These are phyloP conservation scores for Pangasius larnaudii DNA, from an alignment of 2,797 vertebrate genomes.

Conservation along the genomic window DNA sequence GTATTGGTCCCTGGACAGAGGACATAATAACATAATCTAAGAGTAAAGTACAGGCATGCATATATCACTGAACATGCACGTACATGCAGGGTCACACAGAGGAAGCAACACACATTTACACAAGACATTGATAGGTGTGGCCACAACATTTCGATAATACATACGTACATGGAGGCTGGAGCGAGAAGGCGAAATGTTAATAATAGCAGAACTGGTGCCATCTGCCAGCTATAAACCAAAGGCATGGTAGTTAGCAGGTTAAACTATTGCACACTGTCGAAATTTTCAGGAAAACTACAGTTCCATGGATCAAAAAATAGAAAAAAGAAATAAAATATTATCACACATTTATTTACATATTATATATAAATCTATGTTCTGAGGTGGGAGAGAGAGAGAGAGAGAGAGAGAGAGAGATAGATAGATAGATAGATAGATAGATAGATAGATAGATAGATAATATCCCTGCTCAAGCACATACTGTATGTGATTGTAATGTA, in stretches of 20 bases:
- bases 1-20: background rate
- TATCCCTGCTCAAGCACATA: background rate
- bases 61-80: conserved; percentile 11
- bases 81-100: conserved; percentile 27
- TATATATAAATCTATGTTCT: background rate
- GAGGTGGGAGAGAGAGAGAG: background rate
- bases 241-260: conserved; percentile 52
- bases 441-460: no score
- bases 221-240: conserved; percentile 70
- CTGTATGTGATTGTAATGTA: background rate
- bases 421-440: no score
- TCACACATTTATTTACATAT: background rate
- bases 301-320: background rate
- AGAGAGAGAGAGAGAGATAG: no score
- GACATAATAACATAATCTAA: background rate
- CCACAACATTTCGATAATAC: conserved; percentile 35
- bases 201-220: conserved; percentile 74
- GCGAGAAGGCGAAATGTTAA: conserved; percentile 78
- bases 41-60: background rate
- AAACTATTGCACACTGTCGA: conserved; percentile 16
- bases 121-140: background rate
- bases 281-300: background rate
- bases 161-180: conserved; percentile 81
- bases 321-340: background rate
- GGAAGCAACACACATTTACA: background rate